phyloP scores from a whole-genome alignment of 1,140 invertebrate species.

The Scaptomyza hsui region DNA sequence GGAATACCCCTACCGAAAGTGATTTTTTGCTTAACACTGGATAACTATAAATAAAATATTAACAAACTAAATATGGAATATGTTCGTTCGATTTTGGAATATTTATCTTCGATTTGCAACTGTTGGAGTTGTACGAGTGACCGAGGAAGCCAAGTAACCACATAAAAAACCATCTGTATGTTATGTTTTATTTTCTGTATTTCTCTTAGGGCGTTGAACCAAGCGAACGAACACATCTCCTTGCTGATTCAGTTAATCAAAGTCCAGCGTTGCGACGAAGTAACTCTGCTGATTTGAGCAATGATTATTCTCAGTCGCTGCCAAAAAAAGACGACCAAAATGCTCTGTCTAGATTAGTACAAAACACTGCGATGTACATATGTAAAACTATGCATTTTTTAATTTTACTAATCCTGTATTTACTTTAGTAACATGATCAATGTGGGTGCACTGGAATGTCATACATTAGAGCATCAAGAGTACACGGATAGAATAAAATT shows the following conservation, averaged over 20 bases:
- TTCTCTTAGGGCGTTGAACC: constrained; percentile 84
- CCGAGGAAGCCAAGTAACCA: constrained; percentile 84
- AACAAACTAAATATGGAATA: constrained; percentile 65
- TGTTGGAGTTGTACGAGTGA: constrained; percentile 85
- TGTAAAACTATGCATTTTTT: no score
- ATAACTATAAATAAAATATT: constrained; percentile 25
- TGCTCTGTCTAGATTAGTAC: constrained; percentile 92
- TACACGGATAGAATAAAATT: constrained; percentile 90
- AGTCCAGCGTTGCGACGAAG: constrained; percentile 87
- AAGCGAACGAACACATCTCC: constrained; percentile 88
- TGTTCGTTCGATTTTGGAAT: constrained; percentile 71
- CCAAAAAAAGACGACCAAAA: constrained; percentile 95
- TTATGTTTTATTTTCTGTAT: neutral
- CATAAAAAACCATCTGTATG: neutral
- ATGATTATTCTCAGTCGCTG: constrained; percentile 87
- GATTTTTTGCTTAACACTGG: constrained; percentile 20
- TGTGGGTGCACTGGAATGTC: constrained; percentile 91
- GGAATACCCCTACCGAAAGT: constrained; percentile 4
- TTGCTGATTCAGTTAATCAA: constrained; percentile 89
- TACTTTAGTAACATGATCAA: constrained; percentile 91
- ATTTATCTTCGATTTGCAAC: constrained; percentile 71
- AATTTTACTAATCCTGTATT: no score
- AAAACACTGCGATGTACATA: constrained; percentile 95
- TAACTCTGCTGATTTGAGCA: constrained; percentile 88
- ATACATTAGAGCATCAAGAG: constrained; percentile 91